Base-by-base conservation (phyloP, 1,140 invertebrate genomes). In the Nomia melanderi region DNA sequence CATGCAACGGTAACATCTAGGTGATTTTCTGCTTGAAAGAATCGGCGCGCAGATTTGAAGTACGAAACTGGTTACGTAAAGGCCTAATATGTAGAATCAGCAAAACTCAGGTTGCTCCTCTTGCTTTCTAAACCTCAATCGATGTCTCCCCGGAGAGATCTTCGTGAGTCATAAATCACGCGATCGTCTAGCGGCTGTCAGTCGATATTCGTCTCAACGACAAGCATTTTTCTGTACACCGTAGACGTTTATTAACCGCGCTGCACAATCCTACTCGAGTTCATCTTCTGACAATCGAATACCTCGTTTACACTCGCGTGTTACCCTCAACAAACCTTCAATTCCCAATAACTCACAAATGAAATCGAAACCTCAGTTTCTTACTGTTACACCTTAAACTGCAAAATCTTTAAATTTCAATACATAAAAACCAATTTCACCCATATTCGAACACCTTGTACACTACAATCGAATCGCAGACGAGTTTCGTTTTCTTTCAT, bases 91-190 rank as follows among this genome's bases (percentile, higher is more conserved):
- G 39, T 23, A 33, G 41, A 54, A 64, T 54, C 57, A 41, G 62
- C 41, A 65, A 67, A 44, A 71, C 47, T 56, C 41, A 59, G 25
- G 9, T 20, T 1, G 31, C 27, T 57, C 50, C 54, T 31, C 65
- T 78, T 69, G 63, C 82, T 82, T 83, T 82, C 80, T 79, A 75
- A 83, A 82, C 56, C 36, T 53, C 70, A 69, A 59, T 76, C 75
- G 56, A 72, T 64, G 69, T 41, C 72, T 72, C 56, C 47, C 76
- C 12, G 12, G 66, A 27, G 50, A 66, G 66, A 76, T 74, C 59
- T 41, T 65, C 44, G 20, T 31, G 60, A 78, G 36, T 25, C 39
- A 69, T 79, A 79, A 84, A 77, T 84, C 72, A 73, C 44, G 64
- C 14, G 44, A 27, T 59, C 39, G 71, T 74, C 71, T 44, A 47